Evolutionary conservation across 2,113 vertebrate genomes (phyloP), one percentile per base, ranked within the genome.

Genomic region (Lampris incognitus): DNA sequence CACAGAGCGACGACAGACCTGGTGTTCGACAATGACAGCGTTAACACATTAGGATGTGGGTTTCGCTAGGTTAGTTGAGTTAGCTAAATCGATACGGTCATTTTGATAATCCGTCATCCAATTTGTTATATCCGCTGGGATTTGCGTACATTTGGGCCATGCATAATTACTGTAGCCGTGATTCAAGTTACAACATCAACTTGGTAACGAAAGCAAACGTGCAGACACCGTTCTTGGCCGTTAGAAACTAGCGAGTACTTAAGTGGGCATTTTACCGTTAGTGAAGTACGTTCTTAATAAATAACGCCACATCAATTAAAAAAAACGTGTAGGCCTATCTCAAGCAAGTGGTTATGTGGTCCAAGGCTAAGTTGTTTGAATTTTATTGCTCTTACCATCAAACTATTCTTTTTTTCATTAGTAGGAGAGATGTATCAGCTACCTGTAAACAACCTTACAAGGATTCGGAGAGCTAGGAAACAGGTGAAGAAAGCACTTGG

Each of bases 371-470:
- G 24, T 24, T 24, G 24, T 24, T 24, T 24, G 24, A 24, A 24
- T 24, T 24, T 24, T 24, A 24, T 24, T 24, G 24, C 24, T 24
- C 24, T 0, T 5, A 6, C 1, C 51, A 54, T 9, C 51, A n/a
- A 39, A 56, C 46, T 6, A 48, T 56, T n/a, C 41, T 1, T 74
- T 86, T 88, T 91, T 82, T 90, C 83, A 91, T 49, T 76, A 6
- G 85, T 88, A 96, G 96, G 93, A 95, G 96, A 94, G 92, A 99
- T 99, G 98, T 99, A 98, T 95, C 98, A 99, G 77, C 97, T 98
- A 92, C 98, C 98, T 85, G 98, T 99, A 91, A 98, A 99, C 93
- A 99, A 99, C 92, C 96, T 99, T 83, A 94, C 96, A 88, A 97
- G 96, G 94, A 95, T 99, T 94, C 96, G 98, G 92, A 98, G 96